These are phyloP conservation scores for Leptopilina clavipes DNA, from an alignment of 1,140 invertebrate species.

Conservation along the genomic window DNA sequence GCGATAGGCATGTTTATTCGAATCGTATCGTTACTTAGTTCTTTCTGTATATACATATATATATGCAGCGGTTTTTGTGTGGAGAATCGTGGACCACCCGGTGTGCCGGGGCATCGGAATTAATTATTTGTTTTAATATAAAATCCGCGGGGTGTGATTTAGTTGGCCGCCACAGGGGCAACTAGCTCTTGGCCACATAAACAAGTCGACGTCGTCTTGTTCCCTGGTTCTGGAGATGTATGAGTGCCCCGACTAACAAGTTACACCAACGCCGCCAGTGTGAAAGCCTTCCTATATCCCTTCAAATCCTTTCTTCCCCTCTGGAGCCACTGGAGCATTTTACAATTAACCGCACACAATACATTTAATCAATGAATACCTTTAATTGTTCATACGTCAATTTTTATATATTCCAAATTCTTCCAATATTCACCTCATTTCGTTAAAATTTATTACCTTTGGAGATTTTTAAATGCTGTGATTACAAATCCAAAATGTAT, in stretches of 20 bases:
- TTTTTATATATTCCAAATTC: too few relatives aligned
- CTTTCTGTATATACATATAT: neutral
- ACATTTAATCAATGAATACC: neutral
- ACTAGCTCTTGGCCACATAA: conserved; percentile 64
- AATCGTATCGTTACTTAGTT: conserved; percentile 38
- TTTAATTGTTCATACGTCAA: too few relatives aligned
- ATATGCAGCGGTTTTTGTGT: neutral
- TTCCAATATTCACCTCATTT: too few relatives aligned
- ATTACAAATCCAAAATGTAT: too few relatives aligned
- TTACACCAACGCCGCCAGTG: conserved; percentile 49
- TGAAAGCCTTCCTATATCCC: conserved; percentile 43
- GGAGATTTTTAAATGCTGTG: too few relatives aligned
- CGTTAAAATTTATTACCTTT: too few relatives aligned
- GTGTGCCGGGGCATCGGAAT: conserved; percentile 67
- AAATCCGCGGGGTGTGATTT: conserved; percentile 73
- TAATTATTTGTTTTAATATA: conserved; percentile 76
- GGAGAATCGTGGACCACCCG: conserved; percentile 66
- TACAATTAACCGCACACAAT: neutral
- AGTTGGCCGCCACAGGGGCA: conserved; percentile 65
- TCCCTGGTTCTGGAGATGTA: conserved; percentile 50
- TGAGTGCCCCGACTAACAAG: conserved; percentile 51
- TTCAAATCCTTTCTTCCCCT: neutral
- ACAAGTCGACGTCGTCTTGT: conserved; percentile 66
- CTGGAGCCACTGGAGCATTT: neutral
- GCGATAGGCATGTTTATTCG: conserved; percentile 13